Conservation (phyloP, 2,113 vertebrate genomes). For the Brachypteracias leptosomus region DNA sequence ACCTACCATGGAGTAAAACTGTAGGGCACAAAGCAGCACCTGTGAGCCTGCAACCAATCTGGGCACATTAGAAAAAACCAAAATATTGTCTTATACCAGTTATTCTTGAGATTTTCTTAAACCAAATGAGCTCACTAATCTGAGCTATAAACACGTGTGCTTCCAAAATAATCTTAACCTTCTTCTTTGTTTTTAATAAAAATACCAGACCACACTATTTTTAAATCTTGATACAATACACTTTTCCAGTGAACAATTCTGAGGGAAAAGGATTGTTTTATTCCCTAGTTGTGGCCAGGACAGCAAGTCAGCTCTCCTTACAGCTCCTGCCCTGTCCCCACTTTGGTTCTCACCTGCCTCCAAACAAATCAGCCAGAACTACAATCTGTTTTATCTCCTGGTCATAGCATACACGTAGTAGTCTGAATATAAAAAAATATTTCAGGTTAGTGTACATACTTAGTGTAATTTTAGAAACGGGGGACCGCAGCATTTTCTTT, state of each 20-base stretch:
- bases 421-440: background rate
- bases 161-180: background rate
- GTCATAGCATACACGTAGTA: fast-evolving
- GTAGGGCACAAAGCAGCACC: background rate
- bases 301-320: background rate
- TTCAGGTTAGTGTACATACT: background rate
- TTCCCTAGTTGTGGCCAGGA: background rate
- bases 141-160: background rate
- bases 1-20: background rate
- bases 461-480: background rate
- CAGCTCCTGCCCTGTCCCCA: background rate
- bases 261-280: background rate
- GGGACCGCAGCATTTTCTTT: background rate
- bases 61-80: background rate
- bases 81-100: background rate
- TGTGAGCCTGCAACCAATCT: background rate
- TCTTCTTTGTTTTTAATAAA: background rate
- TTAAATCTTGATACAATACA: background rate
- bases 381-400: background rate
- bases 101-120: background rate
- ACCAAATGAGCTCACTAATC: background rate
- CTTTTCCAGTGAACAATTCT: background rate
- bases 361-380: background rate
- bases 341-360: background rate
- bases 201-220: background rate